Evolutionary conservation across 2,113 vertebrate genomes (phyloP), one percentile per base, ranked within the genome.

Genomic region (Tychaedon coryphoeus): DNA sequence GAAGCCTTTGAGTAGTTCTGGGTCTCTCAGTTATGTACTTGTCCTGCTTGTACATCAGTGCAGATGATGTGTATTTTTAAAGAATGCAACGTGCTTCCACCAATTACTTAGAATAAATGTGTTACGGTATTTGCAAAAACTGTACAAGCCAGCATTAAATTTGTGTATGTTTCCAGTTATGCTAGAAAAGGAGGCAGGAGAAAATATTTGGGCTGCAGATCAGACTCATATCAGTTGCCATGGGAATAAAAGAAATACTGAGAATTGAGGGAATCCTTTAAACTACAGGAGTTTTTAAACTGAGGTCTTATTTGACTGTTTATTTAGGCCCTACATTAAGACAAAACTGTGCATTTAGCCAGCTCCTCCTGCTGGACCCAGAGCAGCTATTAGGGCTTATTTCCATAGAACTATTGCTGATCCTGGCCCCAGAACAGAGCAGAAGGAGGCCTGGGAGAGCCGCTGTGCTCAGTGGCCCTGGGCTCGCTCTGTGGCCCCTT

Each of bases 311-410:
- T 90, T 96, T 90, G 64, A 77, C 36, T 95, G 82, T 96, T 97
- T 97, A 57, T 90, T 94, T 95, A 96, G 90, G 93, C 92, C 72
- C 60, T 77, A 88, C 90, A 80, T 93, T 88, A 96, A 95, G 71
- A 91, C 75, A 90, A 95, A 93, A 94, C 66, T 83, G 31, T 92
- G 87, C 26, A 56, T 90, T 95, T 96, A 97, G 93, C 90, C 93
- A 96, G 88, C 94, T 96, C 93, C 93, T 97, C 95, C 93, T 97
- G 88, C 94, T 97, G 94, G 93, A 95, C 77, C 85, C 51, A 28
- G 78, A 90, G 90, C 93, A 97, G 83, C 56, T 74, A 42, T 92
- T 95, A 77, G 61, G 65, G 43, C 78, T 93, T 76, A 76, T 92
- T 97, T 95, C 94, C 78, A 33, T 4, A 64, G 86, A 74, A 87